phyloP scores from a whole-genome alignment of 2,113 vertebrate species.

The Cromileptes altivelis region DNA sequence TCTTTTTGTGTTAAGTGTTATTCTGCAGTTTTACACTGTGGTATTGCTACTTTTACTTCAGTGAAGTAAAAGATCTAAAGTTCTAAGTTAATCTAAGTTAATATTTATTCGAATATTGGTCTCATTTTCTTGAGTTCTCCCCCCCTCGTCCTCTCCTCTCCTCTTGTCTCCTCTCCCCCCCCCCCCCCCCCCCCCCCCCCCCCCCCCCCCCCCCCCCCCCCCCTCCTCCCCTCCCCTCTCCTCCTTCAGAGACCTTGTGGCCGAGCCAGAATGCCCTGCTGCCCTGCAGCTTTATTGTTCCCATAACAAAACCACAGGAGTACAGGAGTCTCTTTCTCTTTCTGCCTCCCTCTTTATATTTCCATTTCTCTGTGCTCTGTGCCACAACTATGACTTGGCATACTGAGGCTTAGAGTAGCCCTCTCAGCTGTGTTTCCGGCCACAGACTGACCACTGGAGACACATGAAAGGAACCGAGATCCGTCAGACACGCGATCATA shows the following conservation, averaged over 20 bases:
- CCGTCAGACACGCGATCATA: neutral
- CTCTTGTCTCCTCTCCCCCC: neutral
- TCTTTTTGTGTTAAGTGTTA: too few relatives aligned
- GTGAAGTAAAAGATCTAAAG: neutral
- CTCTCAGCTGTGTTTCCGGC: conserved; percentile 10
- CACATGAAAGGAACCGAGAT: neutral
- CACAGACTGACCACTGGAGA: conserved; percentile 34
- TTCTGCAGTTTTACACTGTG: too few relatives aligned
- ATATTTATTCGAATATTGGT: too few relatives aligned
- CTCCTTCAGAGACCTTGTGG: conserved; percentile 20
- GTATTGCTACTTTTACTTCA: too few relatives aligned
- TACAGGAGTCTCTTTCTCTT: neutral
- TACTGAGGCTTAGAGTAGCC: conserved; percentile 1
- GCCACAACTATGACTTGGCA: neutral
- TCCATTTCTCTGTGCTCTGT: neutral
- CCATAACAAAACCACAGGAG: conserved; percentile 30
- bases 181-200: too few relatives aligned
- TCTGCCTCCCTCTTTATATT: neutral
- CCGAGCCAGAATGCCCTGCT: neutral
- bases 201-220: neutral
- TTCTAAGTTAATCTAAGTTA: too few relatives aligned
- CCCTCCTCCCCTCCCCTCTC: neutral
- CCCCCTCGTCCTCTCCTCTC: neutral
- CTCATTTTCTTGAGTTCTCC: too few relatives aligned
- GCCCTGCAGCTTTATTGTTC: conserved; percentile 27